Base-by-base conservation (phyloP, 2,888 invertebrate species). In the Tortrix viridana region DNA sequence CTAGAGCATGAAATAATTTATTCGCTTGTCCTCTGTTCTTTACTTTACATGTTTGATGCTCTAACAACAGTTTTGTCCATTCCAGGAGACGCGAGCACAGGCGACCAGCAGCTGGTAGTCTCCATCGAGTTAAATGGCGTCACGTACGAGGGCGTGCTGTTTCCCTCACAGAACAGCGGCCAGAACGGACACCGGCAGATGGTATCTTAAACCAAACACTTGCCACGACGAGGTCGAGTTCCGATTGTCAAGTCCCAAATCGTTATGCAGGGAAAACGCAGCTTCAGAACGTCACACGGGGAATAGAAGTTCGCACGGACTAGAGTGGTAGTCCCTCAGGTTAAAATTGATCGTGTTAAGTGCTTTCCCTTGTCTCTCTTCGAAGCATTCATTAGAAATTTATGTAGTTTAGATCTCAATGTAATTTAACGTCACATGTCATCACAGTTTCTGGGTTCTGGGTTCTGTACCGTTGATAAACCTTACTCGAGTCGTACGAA, bases 51-150 rank as follows among this genome's bases (percentile, higher is more conserved):
- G 9, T 12, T 0, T 32, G 32, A 9, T 7, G 7, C 3, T 2
- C 1, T 32, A 41, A n/a, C 16, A 41, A 41, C 5, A 44, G 16
- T 9, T 5, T 46, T 19, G 7, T 52, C 46, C 23, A 7, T 61
- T 89, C 0, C 88, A 97, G 98, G 96, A 72, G 97, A 97, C 78
- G 95, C 96, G 23, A 93, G 94, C 69, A 96, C 95, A 73, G 96
- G 96, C 9, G 97, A 98, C 80, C 97, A 96, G 79, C 98, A 98
- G 60, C 90, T 99, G 69, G 96, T 97, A 43, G 98, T 99, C 37
- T 97, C 97, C 77, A 97, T 99, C 95, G 98, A 99, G 86, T 93
- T 99, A 67, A 98, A 99, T 83, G 99, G 99, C 48, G 95, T 97
- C 57, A 96, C 96, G 86, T 99, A 99, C 87, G 97, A 98, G 89